A percentile compares a stretch with the other conserved stretches of the same genome.
Evolutionary conservation across 1,140 invertebrate genomes (phyloP).

Genomic region (Periplaneta americana): DNA sequence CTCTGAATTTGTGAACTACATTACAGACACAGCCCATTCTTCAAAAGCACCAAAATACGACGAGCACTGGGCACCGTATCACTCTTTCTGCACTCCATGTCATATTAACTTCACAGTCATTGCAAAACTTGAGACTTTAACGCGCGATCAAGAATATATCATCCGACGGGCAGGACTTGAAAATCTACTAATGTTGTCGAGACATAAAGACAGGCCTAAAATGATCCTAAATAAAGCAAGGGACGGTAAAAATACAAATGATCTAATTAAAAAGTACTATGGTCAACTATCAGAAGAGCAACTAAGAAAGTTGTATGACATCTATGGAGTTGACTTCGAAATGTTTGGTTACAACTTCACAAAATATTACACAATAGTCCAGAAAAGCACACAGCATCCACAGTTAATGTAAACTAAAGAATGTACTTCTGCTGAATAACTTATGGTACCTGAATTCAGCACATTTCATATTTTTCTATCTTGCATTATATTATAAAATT

Average conservation of each 20-base stretch:
- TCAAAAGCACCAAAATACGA: conserved; percentile 31
- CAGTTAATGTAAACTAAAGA: neutral
- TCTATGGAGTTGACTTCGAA: conserved; percentile 27
- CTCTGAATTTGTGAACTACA: conserved; percentile 18
- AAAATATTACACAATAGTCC: conserved; percentile 26
- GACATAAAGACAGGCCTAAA: conserved; percentile 17
- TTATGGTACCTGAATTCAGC: neutral
- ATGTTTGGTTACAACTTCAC: conserved; percentile 31
- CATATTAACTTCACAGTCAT: conserved; percentile 42
- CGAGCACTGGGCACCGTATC: conserved; percentile 46
- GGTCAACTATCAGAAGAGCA: conserved; percentile 21
- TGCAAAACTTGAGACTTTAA: conserved; percentile 42
- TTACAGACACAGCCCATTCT: conserved; percentile 1
- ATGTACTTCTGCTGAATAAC: neutral
- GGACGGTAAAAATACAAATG: conserved; percentile 20
- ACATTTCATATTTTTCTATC: neutral
- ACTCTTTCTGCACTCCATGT: conserved; percentile 45
- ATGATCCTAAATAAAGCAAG: conserved; percentile 20
- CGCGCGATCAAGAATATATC: conserved; percentile 35
- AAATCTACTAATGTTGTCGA: neutral
- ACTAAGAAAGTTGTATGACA: conserved; percentile 25
- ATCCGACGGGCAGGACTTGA: conserved; percentile 25
- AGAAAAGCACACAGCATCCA: neutral
- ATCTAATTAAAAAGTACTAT: conserved; percentile 24
- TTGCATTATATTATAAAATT: too few relatives aligned